A percentile compares a stretch with the other conserved stretches of the same genome.
These are phyloP conservation scores for Lineus longissimus DNA, from an alignment of 1,140 invertebrate species.

Conservation along the genomic window DNA sequence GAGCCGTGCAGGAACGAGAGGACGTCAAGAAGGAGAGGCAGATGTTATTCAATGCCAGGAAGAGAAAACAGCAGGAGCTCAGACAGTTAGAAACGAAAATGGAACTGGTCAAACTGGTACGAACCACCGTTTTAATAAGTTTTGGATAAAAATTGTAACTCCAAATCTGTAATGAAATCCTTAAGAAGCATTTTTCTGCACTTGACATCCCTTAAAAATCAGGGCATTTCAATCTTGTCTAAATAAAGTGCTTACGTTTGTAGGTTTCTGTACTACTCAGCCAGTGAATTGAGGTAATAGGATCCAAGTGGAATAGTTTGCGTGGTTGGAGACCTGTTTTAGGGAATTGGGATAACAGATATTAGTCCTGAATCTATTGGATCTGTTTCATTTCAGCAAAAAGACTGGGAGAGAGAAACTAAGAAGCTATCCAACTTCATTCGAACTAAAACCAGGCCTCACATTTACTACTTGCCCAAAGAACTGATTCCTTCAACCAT, in stretches of 20 bases:
- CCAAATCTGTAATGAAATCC: no score
- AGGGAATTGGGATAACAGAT: not conserved
- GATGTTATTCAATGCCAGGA: conserved; percentile 77
- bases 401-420: conserved; percentile 80
- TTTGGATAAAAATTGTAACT: no score
- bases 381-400: conserved; percentile 56
- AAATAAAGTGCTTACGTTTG: no score
- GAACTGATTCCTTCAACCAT: conserved; percentile 62
- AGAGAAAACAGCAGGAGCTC: conserved; percentile 83
- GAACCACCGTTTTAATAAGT: not conserved
- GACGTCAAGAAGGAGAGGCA: conserved; percentile 78
- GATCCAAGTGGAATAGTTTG: no score
- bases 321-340: not conserved
- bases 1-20: conserved; percentile 80
- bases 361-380: not conserved
- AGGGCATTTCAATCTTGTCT: no score
- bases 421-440: conserved; percentile 78
- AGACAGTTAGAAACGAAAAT: conserved; percentile 87
- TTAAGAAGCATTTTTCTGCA: no score
- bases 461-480: conserved; percentile 83
- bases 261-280: no score
- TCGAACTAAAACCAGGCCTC: conserved; percentile 78
- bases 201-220: no score
- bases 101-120: conserved; percentile 76
- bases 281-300: no score